Evolutionary conservation across 1,140 invertebrate species (phyloP).

Genomic region (Nymphalis io): DNA sequence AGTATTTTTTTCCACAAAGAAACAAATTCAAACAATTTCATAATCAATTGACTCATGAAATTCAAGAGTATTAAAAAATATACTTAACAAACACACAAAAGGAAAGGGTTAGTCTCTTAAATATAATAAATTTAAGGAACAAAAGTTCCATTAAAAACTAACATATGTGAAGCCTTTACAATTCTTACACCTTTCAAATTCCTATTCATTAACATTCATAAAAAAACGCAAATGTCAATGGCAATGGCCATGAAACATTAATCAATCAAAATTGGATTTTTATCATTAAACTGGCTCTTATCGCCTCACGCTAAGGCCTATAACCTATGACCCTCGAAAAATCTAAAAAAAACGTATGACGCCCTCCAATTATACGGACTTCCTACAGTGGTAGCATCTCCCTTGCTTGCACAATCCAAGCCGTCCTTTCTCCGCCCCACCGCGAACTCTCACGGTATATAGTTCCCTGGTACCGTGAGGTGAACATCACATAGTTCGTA

Average conservation of each 20-base stretch:
- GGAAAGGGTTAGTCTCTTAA: too few relatives aligned
- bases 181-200: slow-evolving; percentile 12
- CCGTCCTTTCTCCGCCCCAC: slow-evolving; percentile 78
- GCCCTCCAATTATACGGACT: slow-evolving; percentile 70
- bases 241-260: slow-evolving; percentile 7
- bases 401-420: slow-evolving; percentile 67
- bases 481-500: slow-evolving; percentile 67
- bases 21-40: too few relatives aligned
- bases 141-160: too few relatives aligned
- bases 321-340: slow-evolving; percentile 50
- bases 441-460: slow-evolving; percentile 62
- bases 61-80: too few relatives aligned
- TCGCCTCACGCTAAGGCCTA: neutral
- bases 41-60: too few relatives aligned
- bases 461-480: slow-evolving; percentile 48
- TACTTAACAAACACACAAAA: too few relatives aligned
- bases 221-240: slow-evolving; percentile 27
- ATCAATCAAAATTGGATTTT: slow-evolving; percentile 10
- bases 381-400: slow-evolving; percentile 70
- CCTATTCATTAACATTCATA: slow-evolving; percentile 3
- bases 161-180: too few relatives aligned
- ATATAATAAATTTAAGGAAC: too few relatives aligned
- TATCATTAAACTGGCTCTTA: slow-evolving; percentile 40
- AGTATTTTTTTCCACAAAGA: too few relatives aligned
- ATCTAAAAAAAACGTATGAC: slow-evolving; percentile 51